Conservation (phyloP, 2,888 invertebrate species). For the Acanthosepion pharaonis region DNA sequence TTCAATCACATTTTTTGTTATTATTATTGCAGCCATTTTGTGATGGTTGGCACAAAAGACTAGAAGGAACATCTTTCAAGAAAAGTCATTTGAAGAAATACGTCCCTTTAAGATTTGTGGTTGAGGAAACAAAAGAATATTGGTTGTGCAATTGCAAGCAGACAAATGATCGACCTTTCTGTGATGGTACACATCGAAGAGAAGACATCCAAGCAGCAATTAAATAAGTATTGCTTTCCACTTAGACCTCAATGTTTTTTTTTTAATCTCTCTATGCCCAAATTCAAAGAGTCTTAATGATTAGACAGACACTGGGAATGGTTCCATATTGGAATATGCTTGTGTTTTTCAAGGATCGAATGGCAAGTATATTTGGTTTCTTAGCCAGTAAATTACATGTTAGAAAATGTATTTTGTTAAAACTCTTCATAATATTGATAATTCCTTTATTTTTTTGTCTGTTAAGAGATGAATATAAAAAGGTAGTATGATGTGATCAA, state of each 20-base stretch:
- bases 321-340: too few species aligned
- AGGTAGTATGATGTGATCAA: too few species aligned
- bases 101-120: slow-evolving; percentile 86
- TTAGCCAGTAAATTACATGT: too few species aligned
- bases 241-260: not conserved
- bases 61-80: slow-evolving; percentile 76
- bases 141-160: slow-evolving; percentile 99
- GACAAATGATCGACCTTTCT: slow-evolving; percentile 92
- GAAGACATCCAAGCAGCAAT: slow-evolving; percentile 58
- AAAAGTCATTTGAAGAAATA: slow-evolving; percentile 82
- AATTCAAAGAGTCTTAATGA: not conserved
- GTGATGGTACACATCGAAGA: slow-evolving; percentile 92
- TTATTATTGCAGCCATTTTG: slow-evolving; percentile 85
- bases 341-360: too few species aligned
- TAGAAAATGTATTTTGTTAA: too few species aligned
- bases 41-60: slow-evolving; percentile 90
- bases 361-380: too few species aligned
- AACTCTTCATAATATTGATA: too few species aligned
- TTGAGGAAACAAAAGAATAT: slow-evolving; percentile 90
- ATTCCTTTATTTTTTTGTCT: too few species aligned
- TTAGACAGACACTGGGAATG: not conserved
- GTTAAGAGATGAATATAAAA: too few species aligned
- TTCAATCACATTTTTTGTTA: not conserved
- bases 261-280: not conserved
- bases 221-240: slow-evolving; percentile 38